phyloP scores from a whole-genome alignment of 64 coral and sea anemone species.

The Hydrozoanthus tunicans region DNA sequence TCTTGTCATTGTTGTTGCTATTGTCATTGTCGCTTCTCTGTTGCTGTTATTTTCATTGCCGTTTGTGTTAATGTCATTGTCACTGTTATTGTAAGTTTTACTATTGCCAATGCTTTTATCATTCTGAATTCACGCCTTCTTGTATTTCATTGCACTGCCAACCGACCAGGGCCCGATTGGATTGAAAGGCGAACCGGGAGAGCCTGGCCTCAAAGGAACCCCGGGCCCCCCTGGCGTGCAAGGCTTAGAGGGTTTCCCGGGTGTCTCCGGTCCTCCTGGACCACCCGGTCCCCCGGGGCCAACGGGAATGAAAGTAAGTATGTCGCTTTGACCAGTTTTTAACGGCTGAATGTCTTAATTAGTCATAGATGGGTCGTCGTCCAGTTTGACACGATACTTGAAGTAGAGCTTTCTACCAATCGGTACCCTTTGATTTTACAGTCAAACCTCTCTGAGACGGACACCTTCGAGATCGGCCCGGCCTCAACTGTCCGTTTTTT shows the following conservation, averaged over 20 bases:
- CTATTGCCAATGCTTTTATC: not conserved
- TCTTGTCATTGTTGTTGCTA: not conserved
- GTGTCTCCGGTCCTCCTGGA: constrained; percentile 28
- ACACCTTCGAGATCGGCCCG: too few relatives aligned
- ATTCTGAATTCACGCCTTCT: too few relatives aligned
- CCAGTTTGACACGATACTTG: too few relatives aligned
- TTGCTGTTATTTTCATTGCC: not conserved
- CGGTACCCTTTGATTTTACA: too few relatives aligned
- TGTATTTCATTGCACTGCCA: too few relatives aligned
- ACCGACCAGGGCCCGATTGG: constrained; percentile 1
- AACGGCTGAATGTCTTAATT: not conserved
- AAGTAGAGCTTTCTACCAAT: too few relatives aligned
- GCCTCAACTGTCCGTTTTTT: too few relatives aligned
- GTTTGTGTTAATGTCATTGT: not conserved
- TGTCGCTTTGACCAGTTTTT: not conserved
- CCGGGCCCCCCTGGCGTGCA: not conserved
- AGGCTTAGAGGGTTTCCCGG: constrained; percentile 28
- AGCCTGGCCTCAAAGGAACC: constrained; percentile 10
- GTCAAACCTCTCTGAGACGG: too few relatives aligned
- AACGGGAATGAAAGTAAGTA: constrained; percentile 10
- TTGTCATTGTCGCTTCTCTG: not conserved
- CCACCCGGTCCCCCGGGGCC: constrained; percentile 1
- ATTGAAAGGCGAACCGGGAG: constrained; percentile 36
- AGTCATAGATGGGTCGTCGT: too few relatives aligned
- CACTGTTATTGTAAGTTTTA: not conserved